phyloP scores from a whole-genome alignment of 2,888 invertebrate species.

The Chrysolina haemoptera region DNA sequence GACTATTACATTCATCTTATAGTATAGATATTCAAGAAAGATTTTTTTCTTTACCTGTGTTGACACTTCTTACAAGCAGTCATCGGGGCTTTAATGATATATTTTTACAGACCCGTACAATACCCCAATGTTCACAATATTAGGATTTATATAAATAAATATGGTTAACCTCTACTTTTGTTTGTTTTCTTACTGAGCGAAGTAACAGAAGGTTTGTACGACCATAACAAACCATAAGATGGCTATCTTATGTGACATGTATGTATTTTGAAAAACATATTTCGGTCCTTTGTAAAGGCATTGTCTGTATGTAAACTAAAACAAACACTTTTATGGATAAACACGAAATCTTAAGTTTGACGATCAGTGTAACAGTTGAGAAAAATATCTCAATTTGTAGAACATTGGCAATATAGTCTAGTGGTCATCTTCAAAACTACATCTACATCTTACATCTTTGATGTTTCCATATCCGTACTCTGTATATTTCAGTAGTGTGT shows the following conservation, averaged over 20 bases:
- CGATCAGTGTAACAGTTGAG: background rate
- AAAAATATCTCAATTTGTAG: background rate
- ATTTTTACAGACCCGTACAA: slow-evolving; percentile 58
- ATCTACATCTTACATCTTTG: too few species aligned
- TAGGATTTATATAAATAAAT: slow-evolving; percentile 62
- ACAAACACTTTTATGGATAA: background rate
- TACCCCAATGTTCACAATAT: slow-evolving; percentile 62
- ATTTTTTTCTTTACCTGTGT: too few species aligned
- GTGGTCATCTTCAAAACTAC: too few species aligned
- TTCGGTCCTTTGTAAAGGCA: slow-evolving; percentile 19
- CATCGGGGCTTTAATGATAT: slow-evolving; percentile 56
- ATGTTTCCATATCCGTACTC: too few species aligned
- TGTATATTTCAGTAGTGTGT: too few species aligned
- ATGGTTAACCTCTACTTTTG: slow-evolving; percentile 59
- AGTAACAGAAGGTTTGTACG: slow-evolving; percentile 43
- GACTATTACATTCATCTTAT: too few species aligned
- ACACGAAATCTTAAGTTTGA: background rate
- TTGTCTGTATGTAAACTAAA: slow-evolving; percentile 34
- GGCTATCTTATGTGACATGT: slow-evolving; percentile 22
- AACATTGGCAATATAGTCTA: too few species aligned
- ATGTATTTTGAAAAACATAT: slow-evolving; percentile 13
- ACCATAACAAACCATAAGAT: slow-evolving; percentile 34
- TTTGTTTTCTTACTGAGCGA: slow-evolving; percentile 61
- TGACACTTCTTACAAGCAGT: slow-evolving; percentile 57
- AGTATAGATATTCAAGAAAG: too few species aligned